Conservation (phyloP, 1,140 invertebrate genomes). For the Portunus trituberculatus region DNA sequence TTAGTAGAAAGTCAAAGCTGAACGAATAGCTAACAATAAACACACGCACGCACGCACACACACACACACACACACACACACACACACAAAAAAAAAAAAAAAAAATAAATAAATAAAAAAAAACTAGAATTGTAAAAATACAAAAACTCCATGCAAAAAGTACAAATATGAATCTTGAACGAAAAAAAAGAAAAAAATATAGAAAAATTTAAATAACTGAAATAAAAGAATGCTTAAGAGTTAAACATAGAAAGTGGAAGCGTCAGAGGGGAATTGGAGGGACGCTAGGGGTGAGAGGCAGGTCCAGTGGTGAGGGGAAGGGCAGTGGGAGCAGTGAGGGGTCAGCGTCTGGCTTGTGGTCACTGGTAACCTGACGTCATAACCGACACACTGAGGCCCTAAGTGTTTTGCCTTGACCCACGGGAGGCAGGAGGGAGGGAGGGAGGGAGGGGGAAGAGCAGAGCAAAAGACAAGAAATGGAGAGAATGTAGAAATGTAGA, state of each 20-base stretch:
- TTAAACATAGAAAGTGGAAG: too few relatives aligned
- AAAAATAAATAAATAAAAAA: background rate
- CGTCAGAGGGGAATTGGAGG: background rate
- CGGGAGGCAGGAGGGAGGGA: background rate
- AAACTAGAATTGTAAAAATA: background rate
- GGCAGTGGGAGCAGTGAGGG: background rate
- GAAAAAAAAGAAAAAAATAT: too few relatives aligned
- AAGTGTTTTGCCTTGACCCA: constrained; percentile 31
- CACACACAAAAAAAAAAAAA: background rate
- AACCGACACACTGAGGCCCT: constrained; percentile 32
- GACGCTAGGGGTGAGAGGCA: background rate
- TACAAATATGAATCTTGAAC: too few relatives aligned
- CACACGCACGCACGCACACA: too few relatives aligned
- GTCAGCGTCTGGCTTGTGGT: background rate
- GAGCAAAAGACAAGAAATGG: background rate
- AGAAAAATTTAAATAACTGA: too few relatives aligned
- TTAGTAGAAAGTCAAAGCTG: too few relatives aligned
- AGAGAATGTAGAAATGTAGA: background rate
- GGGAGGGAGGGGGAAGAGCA: background rate
- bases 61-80: too few relatives aligned
- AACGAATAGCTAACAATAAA: too few relatives aligned
- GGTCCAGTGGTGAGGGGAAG: background rate
- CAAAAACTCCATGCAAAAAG: too few relatives aligned
- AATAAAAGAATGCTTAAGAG: too few relatives aligned
- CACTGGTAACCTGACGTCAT: constrained; percentile 55